These are phyloP conservation scores for Arizona elegans DNA, from an alignment of 2,113 vertebrate species.

Conservation along the genomic window DNA sequence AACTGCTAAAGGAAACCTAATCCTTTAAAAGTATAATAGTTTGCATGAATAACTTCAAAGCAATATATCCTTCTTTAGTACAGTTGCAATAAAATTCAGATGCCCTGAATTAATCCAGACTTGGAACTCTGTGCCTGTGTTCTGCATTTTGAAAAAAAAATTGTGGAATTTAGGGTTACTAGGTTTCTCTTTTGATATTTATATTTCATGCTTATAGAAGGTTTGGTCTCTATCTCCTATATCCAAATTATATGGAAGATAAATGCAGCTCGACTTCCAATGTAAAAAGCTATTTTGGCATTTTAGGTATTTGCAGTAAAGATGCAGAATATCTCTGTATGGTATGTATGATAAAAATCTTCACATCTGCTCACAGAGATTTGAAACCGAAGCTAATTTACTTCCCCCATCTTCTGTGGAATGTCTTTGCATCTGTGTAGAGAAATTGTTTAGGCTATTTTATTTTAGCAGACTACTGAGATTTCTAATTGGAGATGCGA, in stretches of 20 bases:
- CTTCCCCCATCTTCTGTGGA: neutral
- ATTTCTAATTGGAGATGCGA: neutral
- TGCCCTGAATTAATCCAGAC: slow-evolving; percentile 47
- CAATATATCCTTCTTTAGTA: slow-evolving; percentile 51
- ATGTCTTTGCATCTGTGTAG: neutral
- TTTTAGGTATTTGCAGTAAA: slow-evolving; percentile 19
- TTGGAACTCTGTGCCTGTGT: slow-evolving; percentile 26
- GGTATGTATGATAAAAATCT: neutral
- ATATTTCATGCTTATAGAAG: slow-evolving; percentile 38
- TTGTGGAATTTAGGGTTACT: neutral
- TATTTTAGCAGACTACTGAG: neutral
- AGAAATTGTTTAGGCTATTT: neutral
- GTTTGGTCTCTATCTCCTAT: neutral
- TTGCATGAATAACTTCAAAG: slow-evolving; percentile 28
- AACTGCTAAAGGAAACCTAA: slow-evolving; percentile 47
- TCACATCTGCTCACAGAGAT: neutral
- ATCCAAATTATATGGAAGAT: neutral
- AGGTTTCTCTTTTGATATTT: slow-evolving; percentile 20
- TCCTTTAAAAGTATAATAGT: slow-evolving; percentile 34
- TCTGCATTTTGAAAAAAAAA: slow-evolving; percentile 30
- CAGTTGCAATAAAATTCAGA: slow-evolving; percentile 33
- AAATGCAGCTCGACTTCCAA: neutral
- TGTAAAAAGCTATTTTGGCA: neutral
- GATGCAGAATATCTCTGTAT: neutral
- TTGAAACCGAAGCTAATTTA: slow-evolving; percentile 9